A percentile compares a stretch with the other conserved stretches of the same genome.
phyloP scores from a whole-genome alignment of 2,113 vertebrate species.

The Cinclus mexicanus region DNA sequence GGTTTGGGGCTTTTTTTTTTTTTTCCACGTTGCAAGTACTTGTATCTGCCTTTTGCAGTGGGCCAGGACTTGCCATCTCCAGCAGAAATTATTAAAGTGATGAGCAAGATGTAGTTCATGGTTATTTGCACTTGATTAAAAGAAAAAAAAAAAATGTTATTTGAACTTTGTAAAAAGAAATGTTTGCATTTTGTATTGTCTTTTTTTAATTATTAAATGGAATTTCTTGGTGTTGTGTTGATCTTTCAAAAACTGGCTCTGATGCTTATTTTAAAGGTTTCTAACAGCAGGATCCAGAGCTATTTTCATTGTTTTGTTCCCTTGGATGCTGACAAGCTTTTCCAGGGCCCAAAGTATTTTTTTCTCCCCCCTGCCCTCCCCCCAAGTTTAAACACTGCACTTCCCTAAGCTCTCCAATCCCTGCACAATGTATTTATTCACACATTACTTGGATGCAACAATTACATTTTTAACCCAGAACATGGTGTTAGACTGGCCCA shows the following conservation, averaged over 20 bases:
- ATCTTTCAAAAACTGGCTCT: conserved; percentile 52
- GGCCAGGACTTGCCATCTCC: conserved; percentile 43
- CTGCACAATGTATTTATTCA: not conserved
- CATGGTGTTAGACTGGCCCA: not conserved
- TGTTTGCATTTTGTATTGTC: conserved; percentile 98
- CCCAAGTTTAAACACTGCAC: not conserved
- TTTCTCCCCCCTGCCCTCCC: fast-evolving
- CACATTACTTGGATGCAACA: not conserved
- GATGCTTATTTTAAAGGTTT: conserved; percentile 21
- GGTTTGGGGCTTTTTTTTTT: not conserved
- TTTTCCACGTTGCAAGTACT: conserved; percentile 41
- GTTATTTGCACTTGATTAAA: conserved; percentile 97
- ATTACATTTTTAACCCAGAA: not conserved
- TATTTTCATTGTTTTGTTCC: conserved; percentile 20
- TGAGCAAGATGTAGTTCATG: conserved; percentile 82
- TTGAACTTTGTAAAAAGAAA: conserved; percentile 94
- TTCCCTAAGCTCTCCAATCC: not conserved
- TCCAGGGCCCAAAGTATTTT: not conserved
- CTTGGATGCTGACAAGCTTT: not conserved
- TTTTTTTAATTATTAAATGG: conserved; percentile 86
- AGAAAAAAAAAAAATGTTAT: conserved; percentile 86
- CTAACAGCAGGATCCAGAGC: conserved; percentile 3
- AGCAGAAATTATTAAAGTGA: conserved; percentile 52
- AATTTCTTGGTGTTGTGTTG: conserved; percentile 67
- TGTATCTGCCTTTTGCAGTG: conserved; percentile 68